Evolutionary conservation across 2,888 invertebrate genomes (phyloP).

Genomic region (Keiferia lycopersicella): DNA sequence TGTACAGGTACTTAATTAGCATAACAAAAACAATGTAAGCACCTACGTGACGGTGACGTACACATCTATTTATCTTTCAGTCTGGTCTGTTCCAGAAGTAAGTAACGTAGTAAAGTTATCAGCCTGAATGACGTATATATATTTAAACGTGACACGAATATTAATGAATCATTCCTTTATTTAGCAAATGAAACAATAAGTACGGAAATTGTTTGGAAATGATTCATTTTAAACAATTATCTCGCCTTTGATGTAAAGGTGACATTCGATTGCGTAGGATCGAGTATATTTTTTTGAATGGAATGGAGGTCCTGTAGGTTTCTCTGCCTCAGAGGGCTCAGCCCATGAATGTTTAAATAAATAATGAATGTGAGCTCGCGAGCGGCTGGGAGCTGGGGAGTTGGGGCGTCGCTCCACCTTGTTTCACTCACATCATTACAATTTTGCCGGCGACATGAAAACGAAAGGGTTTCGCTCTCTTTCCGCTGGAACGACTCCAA

Average conservation of each 20-base stretch:
- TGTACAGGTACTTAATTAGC: no score
- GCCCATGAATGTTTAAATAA: background rate
- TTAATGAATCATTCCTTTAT: slow-evolving; percentile 3
- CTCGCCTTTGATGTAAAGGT: background rate
- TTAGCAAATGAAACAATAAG: background rate
- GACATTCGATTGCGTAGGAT: no score
- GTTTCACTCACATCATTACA: slow-evolving; percentile 2
- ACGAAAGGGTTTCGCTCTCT: slow-evolving; percentile 1
- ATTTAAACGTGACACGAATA: slow-evolving; percentile 1
- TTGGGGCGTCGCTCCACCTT: background rate
- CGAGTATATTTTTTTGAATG: no score
- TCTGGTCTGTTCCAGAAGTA: no score
- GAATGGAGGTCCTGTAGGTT: no score
- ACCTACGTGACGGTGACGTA: no score
- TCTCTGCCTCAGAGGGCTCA: background rate
- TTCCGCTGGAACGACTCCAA: background rate
- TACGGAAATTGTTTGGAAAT: background rate
- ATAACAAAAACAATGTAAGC: no score
- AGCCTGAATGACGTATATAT: background rate
- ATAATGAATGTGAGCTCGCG: background rate
- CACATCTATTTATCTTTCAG: no score
- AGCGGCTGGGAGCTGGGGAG: background rate
- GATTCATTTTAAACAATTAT: background rate
- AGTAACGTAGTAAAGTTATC: no score
- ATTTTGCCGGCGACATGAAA: slow-evolving; percentile 3